Evolutionary conservation across 2,888 invertebrate species (phyloP), one percentile per base, ranked within the genome.

Genomic region (Dichetophora obliterata): DNA sequence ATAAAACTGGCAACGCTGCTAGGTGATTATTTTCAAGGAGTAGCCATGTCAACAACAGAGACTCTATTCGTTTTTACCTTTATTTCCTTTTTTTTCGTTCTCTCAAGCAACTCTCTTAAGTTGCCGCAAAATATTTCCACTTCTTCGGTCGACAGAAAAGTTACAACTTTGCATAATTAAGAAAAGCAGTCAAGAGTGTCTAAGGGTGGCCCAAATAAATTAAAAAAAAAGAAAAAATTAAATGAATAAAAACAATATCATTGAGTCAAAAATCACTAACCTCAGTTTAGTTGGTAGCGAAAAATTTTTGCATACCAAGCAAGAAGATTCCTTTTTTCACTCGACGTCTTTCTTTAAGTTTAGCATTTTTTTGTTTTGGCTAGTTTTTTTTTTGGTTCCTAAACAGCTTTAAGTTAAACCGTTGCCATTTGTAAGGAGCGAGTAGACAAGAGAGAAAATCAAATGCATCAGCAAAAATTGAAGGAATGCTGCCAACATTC

Each of bases 141-240:
- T 63, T 63, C 27, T n/a, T 14, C n/a, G 14, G 16, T 31, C 63
- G 24, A 31, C 31, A 11, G 31, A 19, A 43, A 43, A 43, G 43
- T 43, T 43, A 43, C 43, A 43, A 43, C 43, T 22, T 54, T 54
- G 54, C 54, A 31, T 63, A 63, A 63, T 63, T 63, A 63, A 31
- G 31, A 63, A 63, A 63, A 63, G 27, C 31, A 63, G 63, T 63
- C 63, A 63, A 63, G 63, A 54, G 31, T 63, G 63, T 31, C 63
- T 4, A 11, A 16, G 14, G 24, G 34, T n/a, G 27, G 14, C 14
- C n/a, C 31, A 16, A n/a, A 61, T 19, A 61, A 14, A 9, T 19
- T 9, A 9, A 19, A 52, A 19, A 5, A n/a, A n/a, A n/a, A n/a
- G n/a, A n/a, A n/a, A 54, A 43, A 43, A 43, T 6, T 6, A 37